A percentile compares a stretch with the other conserved stretches of the same genome.
phyloP scores from a whole-genome alignment of 2,113 vertebrate genomes.

The Charadrius vociferus region DNA sequence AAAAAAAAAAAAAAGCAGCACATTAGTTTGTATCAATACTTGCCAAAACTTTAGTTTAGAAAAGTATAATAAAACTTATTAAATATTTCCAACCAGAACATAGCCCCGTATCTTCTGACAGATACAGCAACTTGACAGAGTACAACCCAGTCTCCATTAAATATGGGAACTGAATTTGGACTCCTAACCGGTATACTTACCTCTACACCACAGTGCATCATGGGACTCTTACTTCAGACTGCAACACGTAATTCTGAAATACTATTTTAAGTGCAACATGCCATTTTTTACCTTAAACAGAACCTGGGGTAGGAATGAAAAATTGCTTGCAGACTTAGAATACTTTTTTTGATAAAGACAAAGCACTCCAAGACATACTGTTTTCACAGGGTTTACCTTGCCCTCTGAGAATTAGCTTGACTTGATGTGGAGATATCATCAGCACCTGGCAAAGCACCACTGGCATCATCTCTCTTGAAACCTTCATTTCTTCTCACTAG shows the following conservation, averaged over 20 bases:
- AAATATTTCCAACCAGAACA: background rate
- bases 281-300: background rate
- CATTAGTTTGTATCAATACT: background rate
- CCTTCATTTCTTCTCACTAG: conserved; percentile 77
- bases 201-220: background rate
- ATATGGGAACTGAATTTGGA: background rate
- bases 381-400: conserved; percentile 69
- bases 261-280: background rate
- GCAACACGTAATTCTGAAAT: background rate
- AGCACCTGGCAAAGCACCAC: conserved; percentile 43
- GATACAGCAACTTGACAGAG: fast-evolving
- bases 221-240: background rate
- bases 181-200: background rate
- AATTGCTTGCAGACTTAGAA: background rate
- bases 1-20: background rate
- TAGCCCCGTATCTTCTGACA: background rate
- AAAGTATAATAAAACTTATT: background rate
- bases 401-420: conserved; percentile 70
- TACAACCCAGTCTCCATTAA: background rate
- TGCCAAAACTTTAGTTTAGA: background rate
- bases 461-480: conserved; percentile 75
- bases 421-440: conserved; percentile 65
- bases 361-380: background rate
- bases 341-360: background rate
- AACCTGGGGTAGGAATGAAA: background rate